Evolutionary conservation across 2,888 invertebrate genomes (phyloP), one percentile per base, ranked within the genome.

Genomic region (Epirrita christyi): DNA sequence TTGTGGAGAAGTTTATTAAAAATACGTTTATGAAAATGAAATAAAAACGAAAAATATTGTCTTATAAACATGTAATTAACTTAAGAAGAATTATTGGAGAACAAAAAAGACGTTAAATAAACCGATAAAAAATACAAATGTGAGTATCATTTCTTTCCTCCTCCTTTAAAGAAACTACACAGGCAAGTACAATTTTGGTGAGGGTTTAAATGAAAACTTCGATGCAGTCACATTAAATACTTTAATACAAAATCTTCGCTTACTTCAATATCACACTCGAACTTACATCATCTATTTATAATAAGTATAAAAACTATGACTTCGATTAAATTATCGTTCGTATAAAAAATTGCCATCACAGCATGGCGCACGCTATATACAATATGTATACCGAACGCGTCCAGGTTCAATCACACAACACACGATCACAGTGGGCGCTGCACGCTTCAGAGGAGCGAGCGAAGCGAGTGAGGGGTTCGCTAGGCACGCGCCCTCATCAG

Each of bases 301-400:
- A 82, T 91, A 88, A 59, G 89, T 91, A 92, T 92, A 92, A 92
- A 92, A 92, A 92, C 91, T 92, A 91, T 92, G 91, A 92, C 91
- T 92, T 90, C 82, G 74, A 80, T 85, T 92, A 91, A 91, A 90
- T 90, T 83, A 91, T 85, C 78, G 84, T 88, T 86, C 88, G 81
- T 88, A 88, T 83, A 87, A 88, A 86, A 87, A 80, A 78, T 84
- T 81, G 75, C 82, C 83, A 88, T 85, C 86, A 88, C 89, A 86
- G 80, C 72, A 78, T 70, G 69, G 78, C 87, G 80, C 86, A 84
- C 87, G 82, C 83, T 86, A 84, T 86, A 86, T 81, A 88, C 86
- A 84, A 83, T 83, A 43, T 21, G 51, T 54, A 85, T 83, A 86
- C 73, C 81, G 85, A 85, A 83, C 84, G 80, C 79, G 70, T 68